phyloP scores from a whole-genome alignment of 2,888 invertebrate genomes.

The Allophyes oxyacanthae region DNA sequence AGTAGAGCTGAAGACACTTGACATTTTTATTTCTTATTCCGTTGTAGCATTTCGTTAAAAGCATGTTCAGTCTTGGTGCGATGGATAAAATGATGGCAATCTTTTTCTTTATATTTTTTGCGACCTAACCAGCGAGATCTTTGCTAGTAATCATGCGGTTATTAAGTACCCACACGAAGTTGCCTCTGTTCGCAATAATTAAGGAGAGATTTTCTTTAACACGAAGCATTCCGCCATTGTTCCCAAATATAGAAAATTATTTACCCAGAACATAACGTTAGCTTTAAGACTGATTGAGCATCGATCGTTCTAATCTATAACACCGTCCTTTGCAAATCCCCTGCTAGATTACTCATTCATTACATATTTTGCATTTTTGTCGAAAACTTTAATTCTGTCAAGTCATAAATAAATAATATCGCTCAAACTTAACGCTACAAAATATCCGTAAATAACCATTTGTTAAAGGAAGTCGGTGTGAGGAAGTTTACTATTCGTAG shows the following conservation, averaged over 20 bases:
- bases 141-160: no score
- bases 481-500: slow-evolving; percentile 50
- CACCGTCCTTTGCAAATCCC: neutral
- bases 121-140: no score
- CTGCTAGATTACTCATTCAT: neutral
- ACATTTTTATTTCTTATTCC: slow-evolving; percentile 15
- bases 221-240: no score
- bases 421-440: slow-evolving; percentile 19
- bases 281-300: no score
- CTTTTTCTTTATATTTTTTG: neutral
- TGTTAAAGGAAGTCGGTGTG: slow-evolving; percentile 45
- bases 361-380: neutral
- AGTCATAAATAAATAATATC: slow-evolving; percentile 15
- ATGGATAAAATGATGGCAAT: no score
- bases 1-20: slow-evolving; percentile 2
- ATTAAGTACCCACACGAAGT: no score
- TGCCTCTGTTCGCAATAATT: no score
- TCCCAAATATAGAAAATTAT: no score
- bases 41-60: slow-evolving; percentile 14
- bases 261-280: no score
- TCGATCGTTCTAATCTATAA: no score
- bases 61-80: no score
- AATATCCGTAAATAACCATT: slow-evolving; percentile 44
- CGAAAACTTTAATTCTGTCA: slow-evolving; percentile 17
- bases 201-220: no score